Conservation (phyloP, 2,113 vertebrate species). For the Notothenia coriiceps region DNA sequence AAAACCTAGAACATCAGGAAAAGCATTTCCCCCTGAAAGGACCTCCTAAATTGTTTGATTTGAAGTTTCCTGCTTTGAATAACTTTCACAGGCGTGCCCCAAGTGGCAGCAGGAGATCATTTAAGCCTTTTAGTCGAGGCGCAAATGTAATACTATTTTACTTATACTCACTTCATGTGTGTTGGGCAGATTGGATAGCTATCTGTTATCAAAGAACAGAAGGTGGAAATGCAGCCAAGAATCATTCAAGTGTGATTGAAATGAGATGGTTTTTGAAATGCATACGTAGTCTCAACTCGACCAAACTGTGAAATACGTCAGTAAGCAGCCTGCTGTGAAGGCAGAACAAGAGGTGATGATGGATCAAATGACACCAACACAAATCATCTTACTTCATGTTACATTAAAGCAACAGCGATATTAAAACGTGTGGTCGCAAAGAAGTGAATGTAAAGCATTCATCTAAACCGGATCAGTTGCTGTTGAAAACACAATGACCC, state of each 20-base stretch:
- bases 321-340: background rate
- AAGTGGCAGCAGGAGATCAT: constrained; percentile 11
- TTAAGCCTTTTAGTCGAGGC: constrained; percentile 1
- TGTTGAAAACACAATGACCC: too few species aligned
- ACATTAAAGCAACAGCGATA: too few species aligned
- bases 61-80: constrained; percentile 1
- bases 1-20: constrained; percentile 10
- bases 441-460: too few species aligned
- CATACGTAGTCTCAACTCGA: background rate
- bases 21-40: constrained; percentile 12
- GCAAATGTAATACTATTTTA: background rate
- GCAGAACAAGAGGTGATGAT: background rate
- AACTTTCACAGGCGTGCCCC: background rate
- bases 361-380: too few species aligned
- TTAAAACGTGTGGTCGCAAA: too few species aligned
- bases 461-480: too few species aligned
- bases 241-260: background rate
- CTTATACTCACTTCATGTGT: background rate
- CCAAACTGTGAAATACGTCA: background rate
- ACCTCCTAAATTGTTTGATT: constrained; percentile 5
- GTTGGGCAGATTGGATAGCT: background rate
- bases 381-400: too few species aligned
- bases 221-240: background rate
- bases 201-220: background rate
- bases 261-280: background rate